These are phyloP conservation scores for Hetaerina titia DNA, from an alignment of 2,888 invertebrate genomes.

Conservation along the genomic window DNA sequence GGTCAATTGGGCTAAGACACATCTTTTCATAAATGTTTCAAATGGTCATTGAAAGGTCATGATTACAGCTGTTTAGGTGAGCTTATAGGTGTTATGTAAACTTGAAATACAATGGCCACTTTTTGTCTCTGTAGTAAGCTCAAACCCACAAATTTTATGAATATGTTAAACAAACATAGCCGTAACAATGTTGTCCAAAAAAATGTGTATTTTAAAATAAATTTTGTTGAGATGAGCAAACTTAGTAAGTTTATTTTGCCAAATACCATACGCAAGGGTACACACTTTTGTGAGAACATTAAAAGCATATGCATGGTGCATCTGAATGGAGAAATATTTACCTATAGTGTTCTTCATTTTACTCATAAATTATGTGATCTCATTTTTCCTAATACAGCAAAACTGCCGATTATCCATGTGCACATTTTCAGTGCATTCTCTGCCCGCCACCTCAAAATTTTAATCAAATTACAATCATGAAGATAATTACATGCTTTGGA, in stretches of 20 bases:
- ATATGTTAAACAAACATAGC: constrained; percentile 51
- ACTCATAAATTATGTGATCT: no score
- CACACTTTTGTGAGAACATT: not conserved
- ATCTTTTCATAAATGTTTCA: constrained; percentile 47
- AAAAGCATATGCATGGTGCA: not conserved
- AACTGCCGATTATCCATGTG: no score
- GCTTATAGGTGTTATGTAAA: constrained; percentile 50
- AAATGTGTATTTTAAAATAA: constrained; percentile 58
- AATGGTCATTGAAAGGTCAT: constrained; percentile 46
- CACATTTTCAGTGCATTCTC: no score
- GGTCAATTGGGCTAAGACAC: constrained; percentile 19
- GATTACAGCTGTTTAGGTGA: constrained; percentile 39
- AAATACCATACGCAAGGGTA: not conserved
- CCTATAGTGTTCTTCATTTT: no score
- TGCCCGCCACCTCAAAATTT: no score
- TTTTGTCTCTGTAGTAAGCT: constrained; percentile 57
- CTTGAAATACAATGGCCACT: constrained; percentile 19
- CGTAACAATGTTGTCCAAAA: constrained; percentile 55
- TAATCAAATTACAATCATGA: no score
- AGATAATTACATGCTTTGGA: no score
- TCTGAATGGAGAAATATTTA: not conserved
- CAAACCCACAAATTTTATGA: constrained; percentile 24
- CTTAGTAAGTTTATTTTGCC: constrained; percentile 32
- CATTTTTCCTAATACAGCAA: no score
- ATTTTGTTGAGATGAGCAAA: constrained; percentile 64